Evolutionary conservation across 2,797 vertebrate species (phyloP).

Genomic region (Poeciliopsis turneri): DNA sequence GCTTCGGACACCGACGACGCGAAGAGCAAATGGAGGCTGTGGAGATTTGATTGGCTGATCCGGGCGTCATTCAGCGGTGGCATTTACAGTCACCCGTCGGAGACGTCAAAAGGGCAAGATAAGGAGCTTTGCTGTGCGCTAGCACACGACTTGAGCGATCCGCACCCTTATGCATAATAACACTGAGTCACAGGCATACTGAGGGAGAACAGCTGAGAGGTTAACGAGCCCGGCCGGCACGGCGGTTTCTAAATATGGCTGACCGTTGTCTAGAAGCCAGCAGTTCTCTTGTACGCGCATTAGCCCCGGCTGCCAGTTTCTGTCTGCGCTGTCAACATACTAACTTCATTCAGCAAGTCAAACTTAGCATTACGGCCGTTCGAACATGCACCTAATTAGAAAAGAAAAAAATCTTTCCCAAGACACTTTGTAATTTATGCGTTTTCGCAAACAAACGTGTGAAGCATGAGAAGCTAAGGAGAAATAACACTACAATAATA

Average conservation of each 20-base stretch:
- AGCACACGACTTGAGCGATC: neutral
- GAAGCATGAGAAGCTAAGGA: neutral
- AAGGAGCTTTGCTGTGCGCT: slow-evolving; percentile 41
- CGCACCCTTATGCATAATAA: neutral
- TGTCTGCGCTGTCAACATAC: slow-evolving; percentile 21
- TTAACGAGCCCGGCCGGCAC: slow-evolving; percentile 10
- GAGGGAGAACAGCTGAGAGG: neutral
- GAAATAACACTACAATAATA: neutral
- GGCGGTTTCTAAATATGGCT: slow-evolving; percentile 63
- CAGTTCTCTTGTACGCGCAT: slow-evolving; percentile 48
- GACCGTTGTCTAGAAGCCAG: slow-evolving; percentile 53
- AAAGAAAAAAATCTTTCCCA: neutral
- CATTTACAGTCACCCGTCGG: slow-evolving; percentile 46
- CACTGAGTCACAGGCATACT: neutral
- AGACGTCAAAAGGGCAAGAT: slow-evolving; percentile 62
- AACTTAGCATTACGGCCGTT: neutral
- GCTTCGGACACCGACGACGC: slow-evolving; percentile 58
- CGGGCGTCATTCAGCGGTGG: slow-evolving; percentile 62
- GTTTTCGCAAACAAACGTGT: neutral
- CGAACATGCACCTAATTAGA: neutral
- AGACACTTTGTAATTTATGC: neutral
- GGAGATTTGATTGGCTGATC: slow-evolving; percentile 64
- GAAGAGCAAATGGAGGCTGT: slow-evolving; percentile 77
- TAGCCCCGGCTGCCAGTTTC: slow-evolving; percentile 44
- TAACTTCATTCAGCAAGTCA: slow-evolving; percentile 25